These are phyloP conservation scores for Mus spretus DNA, from an alignment of 2,797 vertebrate genomes.

Conservation along the genomic window DNA sequence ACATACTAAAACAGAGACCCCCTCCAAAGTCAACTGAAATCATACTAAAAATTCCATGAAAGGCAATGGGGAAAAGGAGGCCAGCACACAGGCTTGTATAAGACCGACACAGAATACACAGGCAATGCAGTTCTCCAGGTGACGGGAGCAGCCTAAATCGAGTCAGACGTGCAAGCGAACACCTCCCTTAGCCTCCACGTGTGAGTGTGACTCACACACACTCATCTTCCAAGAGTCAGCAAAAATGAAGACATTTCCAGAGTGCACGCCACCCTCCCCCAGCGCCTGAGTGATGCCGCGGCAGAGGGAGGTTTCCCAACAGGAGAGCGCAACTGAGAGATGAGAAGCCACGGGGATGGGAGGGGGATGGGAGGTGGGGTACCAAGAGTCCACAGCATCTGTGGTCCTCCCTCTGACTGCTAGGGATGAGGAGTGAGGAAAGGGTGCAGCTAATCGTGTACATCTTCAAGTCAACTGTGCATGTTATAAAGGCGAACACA, in stretches of 20 bases:
- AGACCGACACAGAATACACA: too few relatives aligned
- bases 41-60: neutral
- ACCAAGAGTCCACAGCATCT: neutral
- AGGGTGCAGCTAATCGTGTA: neutral
- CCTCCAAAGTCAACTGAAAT: neutral
- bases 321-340: too few relatives aligned
- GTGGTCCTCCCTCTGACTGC: neutral
- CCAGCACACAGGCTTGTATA: rapidly evolving
- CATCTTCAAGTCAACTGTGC: neutral
- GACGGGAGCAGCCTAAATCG: neutral
- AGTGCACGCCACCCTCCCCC: neutral
- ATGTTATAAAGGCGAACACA: neutral
- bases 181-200: neutral
- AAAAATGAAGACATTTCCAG: constrained; percentile 4
- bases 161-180: neutral
- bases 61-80: neutral
- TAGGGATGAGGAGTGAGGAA: neutral
- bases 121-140: neutral
- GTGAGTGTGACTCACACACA: neutral
- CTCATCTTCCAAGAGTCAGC: neutral
- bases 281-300: neutral
- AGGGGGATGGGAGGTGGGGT: neutral
- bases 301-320: neutral
- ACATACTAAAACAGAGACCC: neutral
- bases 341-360: rapidly evolving